These are phyloP conservation scores for Poecilobothrus nobilitatus DNA, from an alignment of 2,888 invertebrate species.

Conservation along the genomic window DNA sequence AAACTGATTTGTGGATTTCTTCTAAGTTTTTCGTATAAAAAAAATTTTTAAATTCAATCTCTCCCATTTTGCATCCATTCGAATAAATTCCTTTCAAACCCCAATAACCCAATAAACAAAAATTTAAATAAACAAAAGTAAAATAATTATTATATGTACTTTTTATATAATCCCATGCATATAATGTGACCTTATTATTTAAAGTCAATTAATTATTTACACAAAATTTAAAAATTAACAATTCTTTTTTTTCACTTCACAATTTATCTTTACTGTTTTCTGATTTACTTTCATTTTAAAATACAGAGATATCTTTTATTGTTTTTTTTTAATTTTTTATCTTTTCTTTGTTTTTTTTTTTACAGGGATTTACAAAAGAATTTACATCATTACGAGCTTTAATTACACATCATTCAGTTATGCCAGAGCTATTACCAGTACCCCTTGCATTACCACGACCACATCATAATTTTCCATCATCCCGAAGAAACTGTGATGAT, in stretches of 20 bases:
- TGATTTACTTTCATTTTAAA: too few species aligned
- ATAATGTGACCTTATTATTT: not conserved
- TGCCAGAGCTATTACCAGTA: conserved; percentile 93
- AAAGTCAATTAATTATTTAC: conserved; percentile 2
- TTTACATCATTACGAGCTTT: conserved; percentile 83
- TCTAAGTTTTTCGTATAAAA: too few species aligned
- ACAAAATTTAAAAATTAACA: conserved; percentile 10
- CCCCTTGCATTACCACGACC: conserved; percentile 71
- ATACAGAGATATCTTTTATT: too few species aligned
- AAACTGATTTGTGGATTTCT: too few species aligned
- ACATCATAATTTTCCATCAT: conserved; percentile 26
- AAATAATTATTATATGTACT: not conserved
- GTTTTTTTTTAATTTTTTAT: too few species aligned
- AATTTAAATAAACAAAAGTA: too few species aligned
- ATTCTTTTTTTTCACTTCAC: conserved; percentile 11
- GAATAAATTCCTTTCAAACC: too few species aligned
- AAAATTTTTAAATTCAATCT: too few species aligned
- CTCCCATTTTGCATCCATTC: too few species aligned
- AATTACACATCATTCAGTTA: conserved; percentile 95
- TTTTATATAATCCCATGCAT: not conserved
- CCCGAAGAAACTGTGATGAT: conserved; percentile 55
- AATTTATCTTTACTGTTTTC: conserved; percentile 14
- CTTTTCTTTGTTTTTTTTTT: conserved; percentile 23
- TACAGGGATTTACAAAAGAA: conserved; percentile 94
- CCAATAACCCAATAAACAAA: too few species aligned